Conservation (phyloP, 2,113 vertebrate genomes). For the Astur gentilis region DNA sequence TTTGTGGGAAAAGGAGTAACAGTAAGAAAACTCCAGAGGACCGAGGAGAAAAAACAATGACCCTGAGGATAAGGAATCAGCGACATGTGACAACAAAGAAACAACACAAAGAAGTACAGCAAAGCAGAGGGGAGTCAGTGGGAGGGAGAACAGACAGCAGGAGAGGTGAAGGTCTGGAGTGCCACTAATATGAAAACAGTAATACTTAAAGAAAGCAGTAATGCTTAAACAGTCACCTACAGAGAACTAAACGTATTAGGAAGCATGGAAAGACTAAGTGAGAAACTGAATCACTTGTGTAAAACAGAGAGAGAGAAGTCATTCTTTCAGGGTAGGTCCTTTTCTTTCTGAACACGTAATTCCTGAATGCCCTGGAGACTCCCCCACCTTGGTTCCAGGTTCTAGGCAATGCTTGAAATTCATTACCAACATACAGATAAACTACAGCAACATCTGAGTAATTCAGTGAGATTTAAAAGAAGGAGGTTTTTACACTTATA, state of each 20-base stretch:
- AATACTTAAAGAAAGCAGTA: neutral
- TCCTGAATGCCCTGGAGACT: neutral
- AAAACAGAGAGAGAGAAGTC: neutral
- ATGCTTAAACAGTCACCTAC: neutral
- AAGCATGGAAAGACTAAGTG: neutral
- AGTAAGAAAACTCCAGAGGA: neutral
- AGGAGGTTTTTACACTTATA: neutral
- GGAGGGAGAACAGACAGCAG: neutral
- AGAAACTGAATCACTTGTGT: neutral
- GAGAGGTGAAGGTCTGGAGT: neutral
- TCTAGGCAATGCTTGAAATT: neutral
- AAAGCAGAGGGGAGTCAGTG: neutral
- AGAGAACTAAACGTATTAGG: neutral
- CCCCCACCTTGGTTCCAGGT: neutral
- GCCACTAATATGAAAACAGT: neutral
- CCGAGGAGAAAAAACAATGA: rapidly evolving
- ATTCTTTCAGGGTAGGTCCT: neutral
- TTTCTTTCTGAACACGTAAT: neutral
- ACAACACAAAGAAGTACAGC: neutral
- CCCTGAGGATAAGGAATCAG: neutral
- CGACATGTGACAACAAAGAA: neutral
- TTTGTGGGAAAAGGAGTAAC: neutral
- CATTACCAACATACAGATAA: neutral
- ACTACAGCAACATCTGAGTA: neutral
- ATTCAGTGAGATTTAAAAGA: neutral